Evolutionary conservation across 1,140 invertebrate species (phyloP).

Genomic region (Anastrepha obliqua): DNA sequence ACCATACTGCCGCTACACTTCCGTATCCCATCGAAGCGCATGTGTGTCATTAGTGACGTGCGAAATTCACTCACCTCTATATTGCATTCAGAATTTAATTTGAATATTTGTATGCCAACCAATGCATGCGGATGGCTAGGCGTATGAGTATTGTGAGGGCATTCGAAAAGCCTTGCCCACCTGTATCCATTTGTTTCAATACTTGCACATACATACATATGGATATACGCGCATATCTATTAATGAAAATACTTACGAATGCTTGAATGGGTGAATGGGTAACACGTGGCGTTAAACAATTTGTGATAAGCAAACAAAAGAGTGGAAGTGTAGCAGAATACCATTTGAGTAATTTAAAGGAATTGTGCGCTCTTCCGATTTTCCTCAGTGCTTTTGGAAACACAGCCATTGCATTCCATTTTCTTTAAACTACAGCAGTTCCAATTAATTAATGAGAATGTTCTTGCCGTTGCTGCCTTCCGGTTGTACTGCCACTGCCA

Average conservation of each 20-base stretch:
- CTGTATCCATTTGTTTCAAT: too few species aligned
- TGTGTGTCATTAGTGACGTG: too few species aligned
- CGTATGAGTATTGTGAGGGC: background rate
- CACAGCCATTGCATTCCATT: background rate
- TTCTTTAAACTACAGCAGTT: background rate
- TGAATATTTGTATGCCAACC: background rate
- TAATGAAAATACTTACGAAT: too few species aligned
- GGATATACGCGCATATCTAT: too few species aligned
- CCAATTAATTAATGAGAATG: constrained; percentile 17
- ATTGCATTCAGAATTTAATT: background rate
- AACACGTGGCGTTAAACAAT: background rate
- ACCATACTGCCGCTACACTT: too few species aligned
- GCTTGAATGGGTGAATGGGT: background rate
- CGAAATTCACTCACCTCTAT: background rate
- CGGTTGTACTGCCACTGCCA: background rate
- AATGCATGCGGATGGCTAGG: background rate
- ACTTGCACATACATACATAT: too few species aligned
- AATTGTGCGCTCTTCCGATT: background rate
- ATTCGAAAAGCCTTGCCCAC: background rate
- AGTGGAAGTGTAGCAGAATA: background rate
- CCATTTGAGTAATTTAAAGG: background rate
- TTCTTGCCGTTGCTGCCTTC: background rate
- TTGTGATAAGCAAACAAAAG: background rate
- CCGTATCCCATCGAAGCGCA: too few species aligned
- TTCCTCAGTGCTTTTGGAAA: background rate